Evolutionary conservation across 2,113 vertebrate genomes (phyloP).

Genomic region (Myxocyprinus asiaticus): DNA sequence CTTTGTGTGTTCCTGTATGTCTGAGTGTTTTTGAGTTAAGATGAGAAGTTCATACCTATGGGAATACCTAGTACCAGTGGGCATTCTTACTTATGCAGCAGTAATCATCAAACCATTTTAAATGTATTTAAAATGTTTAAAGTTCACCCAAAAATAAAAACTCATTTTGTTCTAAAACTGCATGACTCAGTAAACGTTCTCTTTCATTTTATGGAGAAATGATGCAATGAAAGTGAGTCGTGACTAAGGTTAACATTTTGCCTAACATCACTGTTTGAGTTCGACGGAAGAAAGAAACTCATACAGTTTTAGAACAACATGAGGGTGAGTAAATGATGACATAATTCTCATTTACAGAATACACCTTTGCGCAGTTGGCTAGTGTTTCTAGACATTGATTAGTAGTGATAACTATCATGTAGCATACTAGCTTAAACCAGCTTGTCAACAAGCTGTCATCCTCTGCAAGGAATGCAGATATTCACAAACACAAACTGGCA

Average conservation of each 20-base stretch:
- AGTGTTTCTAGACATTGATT: neutral
- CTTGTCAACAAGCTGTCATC: neutral
- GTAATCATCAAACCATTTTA: neutral
- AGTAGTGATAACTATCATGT: neutral
- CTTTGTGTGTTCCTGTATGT: conserved; percentile 42
- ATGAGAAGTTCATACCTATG: conserved; percentile 33
- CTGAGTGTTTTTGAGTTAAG: conserved; percentile 3
- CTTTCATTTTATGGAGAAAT: too few relatives aligned
- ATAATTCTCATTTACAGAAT: too few relatives aligned
- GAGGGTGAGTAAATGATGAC: too few relatives aligned
- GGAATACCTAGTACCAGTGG: neutral
- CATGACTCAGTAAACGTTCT: too few relatives aligned
- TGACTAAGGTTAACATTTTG: too few relatives aligned
- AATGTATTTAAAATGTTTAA: conserved; percentile 18
- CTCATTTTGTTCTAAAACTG: too few relatives aligned
- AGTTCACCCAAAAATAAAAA: too few relatives aligned
- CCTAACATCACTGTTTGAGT: too few relatives aligned
- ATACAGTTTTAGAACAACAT: too few relatives aligned
- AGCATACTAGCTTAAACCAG: neutral
- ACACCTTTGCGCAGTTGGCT: neutral
- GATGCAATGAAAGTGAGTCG: too few relatives aligned
- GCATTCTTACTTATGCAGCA: conserved; percentile 7
- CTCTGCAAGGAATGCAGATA: neutral
- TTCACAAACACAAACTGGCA: conserved; percentile 1
- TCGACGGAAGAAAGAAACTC: too few relatives aligned